Base-by-base conservation (phyloP, 2,113 vertebrate species). In the Hyperopisus bebe region DNA sequence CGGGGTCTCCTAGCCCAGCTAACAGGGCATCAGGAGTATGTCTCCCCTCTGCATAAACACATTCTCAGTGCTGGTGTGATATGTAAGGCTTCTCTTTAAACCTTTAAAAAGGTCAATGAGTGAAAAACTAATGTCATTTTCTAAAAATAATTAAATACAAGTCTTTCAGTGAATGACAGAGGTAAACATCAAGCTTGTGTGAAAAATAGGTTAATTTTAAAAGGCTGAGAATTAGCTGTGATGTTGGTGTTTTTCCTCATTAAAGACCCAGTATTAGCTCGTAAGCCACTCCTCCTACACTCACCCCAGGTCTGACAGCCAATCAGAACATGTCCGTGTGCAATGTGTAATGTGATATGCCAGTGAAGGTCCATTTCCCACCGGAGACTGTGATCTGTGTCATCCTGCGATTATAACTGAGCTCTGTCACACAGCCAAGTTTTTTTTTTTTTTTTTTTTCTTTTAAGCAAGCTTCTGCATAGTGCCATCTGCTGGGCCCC, bases 1-100 rank as follows among this genome's bases (percentile, higher is more conserved):
- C 95, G 93, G 94, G 90, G 90, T 90, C 0, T 92, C 93, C n/a
- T 96, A 94, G 92, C 91, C 95, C 82, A 94, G 53, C 11, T 94
- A 96, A 87, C 95, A 94, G 92, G 94, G 46, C 95, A 96, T 4
- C 95, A 95, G 89, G 94, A 93, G 95, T 96, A 93, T 90, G 66
- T 24, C 85, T 53, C 48, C 24, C 51, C 35, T 44, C 35, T 3
- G 0, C 55, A 10, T 62, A 42, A 39, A 80, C 11, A 39, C 74
- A 80, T 80, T 80, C 74, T 62, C 24, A 62, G 21, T n/a, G 55
- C 21, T 0, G 19, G 21, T 62, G 9, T 70, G 62, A 70, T 13
- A 70, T 70, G 62, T 13, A 31, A 97, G 94, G 90, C 90, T 90
- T 0, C 91, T 93, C 24, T 96, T 55, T 55, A 62, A 24, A 62